Conservation (phyloP, 2,113 vertebrate species). For the Mystacornis crossleyi region DNA sequence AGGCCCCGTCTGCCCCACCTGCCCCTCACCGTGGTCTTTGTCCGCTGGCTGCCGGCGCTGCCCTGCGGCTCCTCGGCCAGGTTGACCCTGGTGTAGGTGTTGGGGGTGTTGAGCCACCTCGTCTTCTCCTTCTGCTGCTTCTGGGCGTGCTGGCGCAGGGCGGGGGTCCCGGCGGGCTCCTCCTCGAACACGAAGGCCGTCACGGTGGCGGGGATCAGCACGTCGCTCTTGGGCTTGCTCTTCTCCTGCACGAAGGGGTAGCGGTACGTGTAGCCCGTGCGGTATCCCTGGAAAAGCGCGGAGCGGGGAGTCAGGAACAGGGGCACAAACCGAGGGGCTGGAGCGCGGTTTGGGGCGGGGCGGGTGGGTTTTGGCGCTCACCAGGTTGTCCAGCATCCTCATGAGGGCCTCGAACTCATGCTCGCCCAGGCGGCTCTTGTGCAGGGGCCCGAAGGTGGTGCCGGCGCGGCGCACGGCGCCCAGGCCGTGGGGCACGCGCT, state of each 20-base stretch:
- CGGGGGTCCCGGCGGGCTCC: constrained; percentile 69
- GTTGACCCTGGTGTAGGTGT: constrained; percentile 91
- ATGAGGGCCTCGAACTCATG: constrained; percentile 97
- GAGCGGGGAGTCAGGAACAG: rapidly evolving
- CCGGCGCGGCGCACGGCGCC: constrained; percentile 92
- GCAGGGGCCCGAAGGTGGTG: constrained; percentile 92
- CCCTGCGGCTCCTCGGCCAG: constrained; percentile 81
- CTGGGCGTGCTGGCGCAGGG: constrained; percentile 86
- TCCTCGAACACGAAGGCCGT: constrained; percentile 91
- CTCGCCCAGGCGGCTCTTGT: constrained; percentile 92
- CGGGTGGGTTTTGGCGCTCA: background rate
- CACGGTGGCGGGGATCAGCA: constrained; percentile 92
- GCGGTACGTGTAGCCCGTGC: constrained; percentile 93
- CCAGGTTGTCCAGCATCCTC: constrained; percentile 97
- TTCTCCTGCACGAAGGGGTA: constrained; percentile 93
- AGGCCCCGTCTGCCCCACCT: rapidly evolving
- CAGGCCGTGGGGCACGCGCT: constrained; percentile 76
- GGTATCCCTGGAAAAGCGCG: constrained; percentile 83
- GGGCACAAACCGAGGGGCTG: rapidly evolving
- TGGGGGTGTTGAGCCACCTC: constrained; percentile 97
- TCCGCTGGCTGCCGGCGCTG: constrained; percentile 74
- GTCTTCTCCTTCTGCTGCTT: constrained; percentile 97
- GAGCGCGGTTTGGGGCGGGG: rapidly evolving
- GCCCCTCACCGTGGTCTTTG: constrained; percentile 83
- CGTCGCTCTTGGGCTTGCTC: constrained; percentile 88